These are phyloP conservation scores for Drosophila grimshawi DNA, from an alignment of 1,140 invertebrate species.

Conservation along the genomic window DNA sequence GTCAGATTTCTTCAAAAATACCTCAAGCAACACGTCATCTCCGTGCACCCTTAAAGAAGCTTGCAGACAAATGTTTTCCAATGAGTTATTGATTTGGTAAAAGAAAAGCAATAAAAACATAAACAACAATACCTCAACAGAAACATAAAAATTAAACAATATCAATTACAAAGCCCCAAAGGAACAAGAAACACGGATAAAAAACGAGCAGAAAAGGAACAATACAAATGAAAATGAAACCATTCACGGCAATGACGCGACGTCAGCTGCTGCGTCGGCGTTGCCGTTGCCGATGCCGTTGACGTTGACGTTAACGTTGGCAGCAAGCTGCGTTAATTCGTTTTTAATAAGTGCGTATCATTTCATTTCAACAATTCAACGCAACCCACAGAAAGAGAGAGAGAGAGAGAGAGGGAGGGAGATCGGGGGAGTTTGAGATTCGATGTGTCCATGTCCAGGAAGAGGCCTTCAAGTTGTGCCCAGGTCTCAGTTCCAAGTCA, in stretches of 20 bases:
- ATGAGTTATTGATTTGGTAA: slow-evolving; percentile 46
- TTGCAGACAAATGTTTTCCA: slow-evolving; percentile 19
- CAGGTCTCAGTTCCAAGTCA: slow-evolving; percentile 35
- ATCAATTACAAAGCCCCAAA: slow-evolving; percentile 73
- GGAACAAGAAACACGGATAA: slow-evolving; percentile 46
- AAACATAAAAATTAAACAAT: slow-evolving; percentile 57
- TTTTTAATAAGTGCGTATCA: slow-evolving; percentile 83
- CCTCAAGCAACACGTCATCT: slow-evolving; percentile 8
- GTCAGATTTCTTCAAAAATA: slow-evolving; percentile 5
- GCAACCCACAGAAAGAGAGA: slow-evolving; percentile 15
- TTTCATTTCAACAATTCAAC: slow-evolving; percentile 83
- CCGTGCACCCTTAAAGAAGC: slow-evolving; percentile 1
- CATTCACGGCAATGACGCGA: slow-evolving; percentile 27
- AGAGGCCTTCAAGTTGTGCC: slow-evolving; percentile 11
- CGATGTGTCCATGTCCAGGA: slow-evolving; percentile 16
- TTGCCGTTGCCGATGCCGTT: no score
- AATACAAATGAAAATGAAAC: slow-evolving; percentile 59
- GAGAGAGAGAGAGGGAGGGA: slow-evolving; percentile 3
- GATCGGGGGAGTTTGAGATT: slow-evolving; percentile 12
- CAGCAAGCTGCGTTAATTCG: slow-evolving; percentile 80
- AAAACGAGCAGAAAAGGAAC: slow-evolving; percentile 23
- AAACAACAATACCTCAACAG: slow-evolving; percentile 9
- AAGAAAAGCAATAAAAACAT: slow-evolving; percentile 39
- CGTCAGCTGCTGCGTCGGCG: slow-evolving; percentile 60
- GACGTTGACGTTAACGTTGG: slow-evolving; percentile 38